Base-by-base conservation (phyloP, 1,140 invertebrate genomes). In the Hydropsyche tenuis region DNA sequence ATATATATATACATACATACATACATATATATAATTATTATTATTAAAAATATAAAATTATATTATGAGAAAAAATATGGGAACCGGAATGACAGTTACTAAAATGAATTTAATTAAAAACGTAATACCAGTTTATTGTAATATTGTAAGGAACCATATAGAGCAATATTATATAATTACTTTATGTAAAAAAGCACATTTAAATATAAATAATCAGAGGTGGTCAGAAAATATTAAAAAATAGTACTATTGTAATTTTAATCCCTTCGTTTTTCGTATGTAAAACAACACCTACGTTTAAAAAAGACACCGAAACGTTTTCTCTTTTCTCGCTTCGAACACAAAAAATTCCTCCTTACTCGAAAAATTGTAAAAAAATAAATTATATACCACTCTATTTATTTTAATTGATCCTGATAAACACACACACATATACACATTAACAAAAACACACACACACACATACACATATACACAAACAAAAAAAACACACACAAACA, bases 131-230 rank as follows among this genome's bases (percentile, higher is more conserved):
- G 48, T 53, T 20, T 53, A 53, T 53, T 53, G 68, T 69, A 75
- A 45, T 66, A 69, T 63, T 69, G 43, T 75, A 75, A 75, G 74
- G 69, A 75, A 75, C 74, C 69, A 73, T 73, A 75, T 64, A 75
- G 74, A 75, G 74, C 74, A 75, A 75, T 75, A 75, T 46, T 75
- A 75, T 72, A 72, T 37, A 53, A 53, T 75, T 73, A 75, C 74
- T 73, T 63, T 75, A 73, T 63, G 60, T 63, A 30, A 63, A 30
- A 30, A 42, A 30, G 30, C 30, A 42, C 30, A 63, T 63, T 30
- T 63, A 63, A 30, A 63, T 63, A 63, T 63, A 25, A 63, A 23
- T 63, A 5, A 30, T 37, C 30, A 37, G 30, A 18, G 48, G 48
- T 53, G 48, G 48, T 53, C 48, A 30, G 23, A 27, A 63, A 14